phyloP scores from a whole-genome alignment of 2,888 invertebrate genomes.

The Fragum fragum region DNA sequence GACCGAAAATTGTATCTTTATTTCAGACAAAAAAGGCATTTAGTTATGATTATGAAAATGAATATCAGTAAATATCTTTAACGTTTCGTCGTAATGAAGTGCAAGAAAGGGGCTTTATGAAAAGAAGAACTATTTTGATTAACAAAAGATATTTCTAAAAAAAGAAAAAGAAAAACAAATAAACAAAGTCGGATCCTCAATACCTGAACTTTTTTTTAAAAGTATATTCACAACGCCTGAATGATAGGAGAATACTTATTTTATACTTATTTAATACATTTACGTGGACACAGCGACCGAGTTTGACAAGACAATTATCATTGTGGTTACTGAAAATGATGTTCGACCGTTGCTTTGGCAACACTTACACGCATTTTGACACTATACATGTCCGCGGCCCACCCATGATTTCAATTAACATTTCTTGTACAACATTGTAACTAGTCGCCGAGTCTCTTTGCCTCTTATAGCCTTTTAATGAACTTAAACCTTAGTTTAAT shows the following conservation, averaged over 20 bases:
- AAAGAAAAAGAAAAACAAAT: too few species aligned
- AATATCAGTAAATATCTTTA: too few species aligned
- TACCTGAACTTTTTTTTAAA: too few species aligned
- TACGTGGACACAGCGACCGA: not conserved
- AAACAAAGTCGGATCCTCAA: too few species aligned
- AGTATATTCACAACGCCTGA: too few species aligned
- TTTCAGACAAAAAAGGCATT: too few species aligned
- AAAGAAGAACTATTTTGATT: too few species aligned
- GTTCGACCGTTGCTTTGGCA: not conserved
- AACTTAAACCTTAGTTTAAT: slow-evolving; percentile 9
- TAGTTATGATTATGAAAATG: too few species aligned
- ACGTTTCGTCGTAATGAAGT: too few species aligned
- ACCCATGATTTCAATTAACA: slow-evolving; percentile 52
- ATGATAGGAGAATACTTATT: not conserved
- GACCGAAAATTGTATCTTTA: too few species aligned
- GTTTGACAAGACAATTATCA: slow-evolving; percentile 6
- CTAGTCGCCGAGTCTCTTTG: slow-evolving; percentile 50
- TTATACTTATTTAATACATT: not conserved
- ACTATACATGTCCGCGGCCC: not conserved
- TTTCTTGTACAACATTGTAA: slow-evolving; percentile 58
- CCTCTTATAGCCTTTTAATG: not conserved
- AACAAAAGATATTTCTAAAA: too few species aligned
- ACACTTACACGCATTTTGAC: slow-evolving; percentile 17
- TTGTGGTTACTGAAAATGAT: slow-evolving; percentile 26
- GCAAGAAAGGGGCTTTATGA: too few species aligned